Conservation (phyloP, 2,113 vertebrate genomes). For the Camelus dromedarius region DNA sequence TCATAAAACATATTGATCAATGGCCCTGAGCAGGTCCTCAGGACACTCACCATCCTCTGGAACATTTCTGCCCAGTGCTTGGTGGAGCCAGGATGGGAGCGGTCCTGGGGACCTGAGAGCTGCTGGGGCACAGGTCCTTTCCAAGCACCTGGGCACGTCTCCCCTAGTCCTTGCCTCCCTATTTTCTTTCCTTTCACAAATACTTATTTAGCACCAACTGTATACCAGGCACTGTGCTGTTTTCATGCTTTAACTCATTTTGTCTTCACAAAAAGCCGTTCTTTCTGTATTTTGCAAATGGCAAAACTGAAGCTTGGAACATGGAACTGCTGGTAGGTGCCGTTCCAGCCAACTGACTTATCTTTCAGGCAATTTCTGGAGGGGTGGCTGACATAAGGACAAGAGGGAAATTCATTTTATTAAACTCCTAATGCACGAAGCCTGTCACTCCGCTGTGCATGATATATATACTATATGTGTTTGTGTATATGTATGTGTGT, state of each 20-base stretch:
- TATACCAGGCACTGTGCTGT: neutral
- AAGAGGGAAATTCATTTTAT: neutral
- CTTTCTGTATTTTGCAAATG: conserved; percentile 32
- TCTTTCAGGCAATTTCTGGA: neutral
- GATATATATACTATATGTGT: neutral
- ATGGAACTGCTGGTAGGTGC: neutral
- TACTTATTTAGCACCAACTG: neutral
- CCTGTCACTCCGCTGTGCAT: neutral
- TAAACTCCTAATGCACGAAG: neutral
- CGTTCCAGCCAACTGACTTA: neutral
- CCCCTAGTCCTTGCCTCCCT: neutral
- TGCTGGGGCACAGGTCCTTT: neutral
- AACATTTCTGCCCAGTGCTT: neutral
- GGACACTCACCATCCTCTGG: neutral
- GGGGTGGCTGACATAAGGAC: neutral
- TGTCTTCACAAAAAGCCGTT: neutral
- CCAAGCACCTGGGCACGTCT: neutral
- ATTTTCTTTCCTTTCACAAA: neutral
- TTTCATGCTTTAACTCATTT: neutral
- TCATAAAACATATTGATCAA: conserved; percentile 82
- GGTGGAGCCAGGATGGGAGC: neutral
- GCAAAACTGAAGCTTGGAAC: neutral
- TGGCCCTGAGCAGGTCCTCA: conserved; percentile 53
- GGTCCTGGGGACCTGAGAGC: neutral
- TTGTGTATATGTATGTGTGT: no score